Conservation (phyloP, 2,113 vertebrate genomes). For the Eupsittula cactorum region DNA sequence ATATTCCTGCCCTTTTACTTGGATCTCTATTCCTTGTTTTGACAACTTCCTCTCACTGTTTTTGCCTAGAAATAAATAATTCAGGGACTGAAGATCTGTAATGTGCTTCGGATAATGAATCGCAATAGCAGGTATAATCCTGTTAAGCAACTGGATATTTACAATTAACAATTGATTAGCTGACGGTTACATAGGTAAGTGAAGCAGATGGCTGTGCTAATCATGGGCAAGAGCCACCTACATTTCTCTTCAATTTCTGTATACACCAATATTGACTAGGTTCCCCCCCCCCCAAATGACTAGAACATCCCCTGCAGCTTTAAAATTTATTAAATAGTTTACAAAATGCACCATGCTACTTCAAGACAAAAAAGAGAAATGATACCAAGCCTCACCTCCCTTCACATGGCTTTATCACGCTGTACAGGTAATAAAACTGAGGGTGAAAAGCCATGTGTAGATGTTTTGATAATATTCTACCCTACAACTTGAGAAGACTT, state of each 20-base stretch:
- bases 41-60: background rate
- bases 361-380: background rate
- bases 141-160: conserved; percentile 12
- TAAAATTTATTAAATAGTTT: background rate
- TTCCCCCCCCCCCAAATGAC: background rate
- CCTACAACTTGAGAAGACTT: background rate
- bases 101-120: background rate
- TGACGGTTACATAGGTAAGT: conserved; percentile 26
- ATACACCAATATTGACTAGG: background rate
- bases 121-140: background rate
- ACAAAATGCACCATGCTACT: background rate
- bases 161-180: conserved; percentile 57
- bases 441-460: background rate
- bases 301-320: background rate
- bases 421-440: background rate
- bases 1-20: background rate
- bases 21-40: background rate
- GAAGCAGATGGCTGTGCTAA: conserved; percentile 30
- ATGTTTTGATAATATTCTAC: background rate
- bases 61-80: conserved; percentile 6
- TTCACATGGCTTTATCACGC: background rate
- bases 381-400: background rate
- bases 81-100: background rate
- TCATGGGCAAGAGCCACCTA: background rate
- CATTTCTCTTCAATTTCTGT: background rate